These are phyloP conservation scores for Scomber japonicus DNA, from an alignment of 2,113 vertebrate species.

Conservation along the genomic window DNA sequence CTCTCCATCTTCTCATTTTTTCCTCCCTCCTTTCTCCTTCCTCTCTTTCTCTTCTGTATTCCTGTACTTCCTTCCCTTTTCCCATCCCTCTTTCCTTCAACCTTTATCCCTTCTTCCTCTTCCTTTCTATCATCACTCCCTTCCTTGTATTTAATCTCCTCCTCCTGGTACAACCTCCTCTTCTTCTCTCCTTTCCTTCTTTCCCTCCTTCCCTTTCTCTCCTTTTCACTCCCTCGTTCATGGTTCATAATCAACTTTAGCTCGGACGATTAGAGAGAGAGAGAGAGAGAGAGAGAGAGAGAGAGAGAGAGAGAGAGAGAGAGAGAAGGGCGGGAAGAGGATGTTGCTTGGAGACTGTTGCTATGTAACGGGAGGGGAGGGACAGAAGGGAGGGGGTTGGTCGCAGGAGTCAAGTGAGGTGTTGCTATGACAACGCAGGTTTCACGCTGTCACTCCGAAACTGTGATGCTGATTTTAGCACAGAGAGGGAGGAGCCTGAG, in stretches of 20 bases:
- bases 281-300: too few relatives aligned
- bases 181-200: neutral
- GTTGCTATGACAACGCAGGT: conserved; percentile 76
- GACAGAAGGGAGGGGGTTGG: conserved; percentile 16
- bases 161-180: neutral
- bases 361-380: conserved; percentile 57
- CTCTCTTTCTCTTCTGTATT: neutral
- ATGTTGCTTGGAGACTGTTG: conserved; percentile 75
- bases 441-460: conserved; percentile 66
- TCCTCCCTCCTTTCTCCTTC: neutral
- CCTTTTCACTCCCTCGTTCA: conserved; percentile 18
- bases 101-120: neutral
- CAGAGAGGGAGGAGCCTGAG: conserved; percentile 51
- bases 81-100: neutral
- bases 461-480: conserved; percentile 61
- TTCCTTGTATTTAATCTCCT: neutral
- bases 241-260: conserved; percentile 30
- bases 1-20: neutral
- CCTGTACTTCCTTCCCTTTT: too few relatives aligned
- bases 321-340: conserved; percentile 21
- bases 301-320: neutral
- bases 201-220: neutral
- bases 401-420: conserved; percentile 69
- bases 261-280: neutral
- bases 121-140: neutral